Conservation (phyloP, 2,113 vertebrate genomes). For the Cricetomys ansorgei region DNA sequence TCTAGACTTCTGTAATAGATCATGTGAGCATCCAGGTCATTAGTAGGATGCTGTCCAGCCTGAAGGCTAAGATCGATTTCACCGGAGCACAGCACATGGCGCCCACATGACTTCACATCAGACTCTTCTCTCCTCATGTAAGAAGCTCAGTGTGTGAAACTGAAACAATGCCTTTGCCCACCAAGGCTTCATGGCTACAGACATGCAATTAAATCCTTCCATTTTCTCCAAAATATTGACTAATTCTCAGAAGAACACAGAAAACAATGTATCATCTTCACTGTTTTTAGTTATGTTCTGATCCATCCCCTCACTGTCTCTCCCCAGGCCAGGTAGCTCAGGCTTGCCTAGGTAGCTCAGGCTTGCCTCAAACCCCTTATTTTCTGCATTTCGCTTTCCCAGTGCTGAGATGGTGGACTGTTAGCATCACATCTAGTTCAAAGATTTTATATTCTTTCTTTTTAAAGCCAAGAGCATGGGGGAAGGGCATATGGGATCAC, state of each 20-base stretch:
- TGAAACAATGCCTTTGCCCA: neutral
- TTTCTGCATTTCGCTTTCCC: neutral
- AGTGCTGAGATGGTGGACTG: neutral
- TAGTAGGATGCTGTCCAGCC: neutral
- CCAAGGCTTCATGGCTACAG: neutral
- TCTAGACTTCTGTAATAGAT: neutral
- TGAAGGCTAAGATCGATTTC: neutral
- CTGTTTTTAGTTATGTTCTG: neutral
- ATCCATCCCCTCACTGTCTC: neutral
- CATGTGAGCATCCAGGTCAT: neutral
- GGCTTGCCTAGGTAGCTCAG: neutral
- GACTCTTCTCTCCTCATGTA: neutral
- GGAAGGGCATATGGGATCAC: neutral
- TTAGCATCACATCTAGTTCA: neutral
- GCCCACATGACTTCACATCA: neutral
- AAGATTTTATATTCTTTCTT: neutral
- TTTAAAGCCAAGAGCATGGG: neutral
- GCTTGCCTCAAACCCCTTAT: neutral
- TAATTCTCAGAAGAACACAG: neutral
- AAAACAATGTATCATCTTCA: neutral
- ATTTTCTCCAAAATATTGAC: neutral
- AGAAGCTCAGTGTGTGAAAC: neutral
- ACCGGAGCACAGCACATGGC: neutral
- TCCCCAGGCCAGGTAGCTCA: neutral
- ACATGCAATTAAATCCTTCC: neutral